These are phyloP conservation scores for Chrysina gloriosa DNA, from an alignment of 2,888 invertebrate genomes.

Conservation along the genomic window DNA sequence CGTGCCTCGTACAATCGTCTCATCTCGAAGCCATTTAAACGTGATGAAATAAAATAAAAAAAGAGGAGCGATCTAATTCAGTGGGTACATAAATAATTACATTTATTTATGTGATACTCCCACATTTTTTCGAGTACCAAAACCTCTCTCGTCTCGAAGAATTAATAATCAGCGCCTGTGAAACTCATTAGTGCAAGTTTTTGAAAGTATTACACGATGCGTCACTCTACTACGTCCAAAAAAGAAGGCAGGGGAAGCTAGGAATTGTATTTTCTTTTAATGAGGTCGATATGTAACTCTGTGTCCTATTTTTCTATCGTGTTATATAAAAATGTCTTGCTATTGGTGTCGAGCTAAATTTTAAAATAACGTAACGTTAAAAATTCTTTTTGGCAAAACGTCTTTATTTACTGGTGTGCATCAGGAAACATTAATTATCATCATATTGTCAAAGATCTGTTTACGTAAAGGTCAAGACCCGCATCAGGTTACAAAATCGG, in stretches of 20 bases:
- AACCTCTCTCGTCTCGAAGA: neutral
- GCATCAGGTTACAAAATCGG: slow-evolving; percentile 23
- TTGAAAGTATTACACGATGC: slow-evolving; percentile 12
- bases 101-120: slow-evolving; percentile 21
- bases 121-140: slow-evolving; percentile 18
- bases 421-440: slow-evolving; percentile 22
- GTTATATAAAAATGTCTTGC: too few species aligned
- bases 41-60: neutral
- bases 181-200: slow-evolving; percentile 27
- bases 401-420: too few species aligned
- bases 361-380: too few species aligned
- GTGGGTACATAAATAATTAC: neutral
- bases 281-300: too few species aligned
- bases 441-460: slow-evolving; percentile 13
- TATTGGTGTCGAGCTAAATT: too few species aligned
- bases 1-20: too few species aligned
- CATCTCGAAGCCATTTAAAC: too few species aligned
- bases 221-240: too few species aligned
- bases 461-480: slow-evolving; percentile 12
- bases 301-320: too few species aligned
- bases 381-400: too few species aligned
- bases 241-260: too few species aligned
- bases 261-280: too few species aligned
- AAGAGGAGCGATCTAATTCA: neutral
- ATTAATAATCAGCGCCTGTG: slow-evolving; percentile 33